Evolutionary conservation across 2,888 invertebrate genomes (phyloP), one percentile per base, ranked within the genome.

Genomic region (Lucinisca nassula): DNA sequence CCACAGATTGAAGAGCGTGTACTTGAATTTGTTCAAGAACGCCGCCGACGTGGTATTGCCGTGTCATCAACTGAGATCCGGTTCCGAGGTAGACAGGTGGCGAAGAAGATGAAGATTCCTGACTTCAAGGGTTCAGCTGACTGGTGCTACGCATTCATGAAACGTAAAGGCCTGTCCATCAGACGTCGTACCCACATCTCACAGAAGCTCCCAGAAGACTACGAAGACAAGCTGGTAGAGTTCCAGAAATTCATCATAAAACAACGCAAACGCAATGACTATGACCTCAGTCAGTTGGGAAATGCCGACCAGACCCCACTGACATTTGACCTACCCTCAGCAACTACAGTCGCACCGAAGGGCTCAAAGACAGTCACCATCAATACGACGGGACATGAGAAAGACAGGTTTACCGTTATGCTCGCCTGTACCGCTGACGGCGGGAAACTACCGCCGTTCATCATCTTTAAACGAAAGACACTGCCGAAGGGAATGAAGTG

Each of bases 271-370:
- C 37, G 10, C n/a, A 55, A 35, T 35, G 61, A 78, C 17, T 83
- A 58, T 32, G 58, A 78, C n/a, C 58, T 58, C 67, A 21, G 55
- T 14, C 40, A 84, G 61, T 84, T 86, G n/a, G 83, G 82, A 21
- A 84, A 85, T 38, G 85, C 85, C 12, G 78, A 85, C 61, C 82
- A 85, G 79, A 86, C 83, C 0, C 83, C 83, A 21, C 77, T 84
- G 14, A 85, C 79, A 17, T 84, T 86, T 40, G 85, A 85, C 72
- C 30, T 84, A 32, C 67, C 82, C 4, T 81, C 12, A 12, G 32
- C 17, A 8, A 79, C 78, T 3, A 83, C 81, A n/a, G 73, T 87
- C n/a, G 27, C 45, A 0, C 14, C 17, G 1, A 81, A 78, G 30
- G 78, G 75, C 1, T 8, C 61, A 0, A 81, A 77, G 38, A 40